Conservation (phyloP, 2,888 invertebrate genomes). For the Epinotia ramella region DNA sequence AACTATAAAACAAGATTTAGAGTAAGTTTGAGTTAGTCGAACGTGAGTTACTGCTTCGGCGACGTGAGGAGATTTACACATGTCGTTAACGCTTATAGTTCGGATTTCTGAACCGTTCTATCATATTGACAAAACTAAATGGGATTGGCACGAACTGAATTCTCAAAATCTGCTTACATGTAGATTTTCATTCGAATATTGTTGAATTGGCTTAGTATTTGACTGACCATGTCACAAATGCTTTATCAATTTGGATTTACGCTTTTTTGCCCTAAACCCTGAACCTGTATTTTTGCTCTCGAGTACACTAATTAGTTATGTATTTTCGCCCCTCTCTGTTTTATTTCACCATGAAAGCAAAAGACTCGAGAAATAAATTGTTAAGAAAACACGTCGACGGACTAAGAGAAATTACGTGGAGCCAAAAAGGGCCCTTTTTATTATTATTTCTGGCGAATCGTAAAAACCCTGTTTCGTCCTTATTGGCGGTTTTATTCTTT, state of each 20-base stretch:
- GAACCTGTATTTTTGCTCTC: too few species aligned
- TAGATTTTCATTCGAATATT: not conserved
- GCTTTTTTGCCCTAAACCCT: too few species aligned
- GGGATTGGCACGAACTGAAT: not conserved
- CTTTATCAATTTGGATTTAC: too few species aligned
- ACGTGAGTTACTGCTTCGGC: conserved; percentile 26
- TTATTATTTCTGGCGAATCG: conserved; percentile 28
- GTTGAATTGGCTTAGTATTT: not conserved
- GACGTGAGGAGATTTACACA: conserved; percentile 32
- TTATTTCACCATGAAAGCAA: not conserved
- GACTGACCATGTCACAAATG: not conserved
- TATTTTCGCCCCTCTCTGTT: not conserved
- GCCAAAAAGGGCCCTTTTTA: conserved; percentile 22
- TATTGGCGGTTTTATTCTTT: conserved; percentile 26
- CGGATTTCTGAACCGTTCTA: conserved; percentile 11
- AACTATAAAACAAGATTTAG: conserved; percentile 51
- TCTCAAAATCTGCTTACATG: not conserved
- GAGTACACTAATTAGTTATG: not conserved
- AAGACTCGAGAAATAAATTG: conserved; percentile 10
- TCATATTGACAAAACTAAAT: conserved; percentile 3
- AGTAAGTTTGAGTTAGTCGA: conserved; percentile 32
- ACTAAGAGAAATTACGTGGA: conserved; percentile 19
- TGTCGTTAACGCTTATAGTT: conserved; percentile 25
- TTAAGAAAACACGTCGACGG: conserved; percentile 7
- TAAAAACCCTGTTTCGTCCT: conserved; percentile 33